phyloP scores from a whole-genome alignment of 2,797 vertebrate genomes.

The Rhincodon typus region DNA sequence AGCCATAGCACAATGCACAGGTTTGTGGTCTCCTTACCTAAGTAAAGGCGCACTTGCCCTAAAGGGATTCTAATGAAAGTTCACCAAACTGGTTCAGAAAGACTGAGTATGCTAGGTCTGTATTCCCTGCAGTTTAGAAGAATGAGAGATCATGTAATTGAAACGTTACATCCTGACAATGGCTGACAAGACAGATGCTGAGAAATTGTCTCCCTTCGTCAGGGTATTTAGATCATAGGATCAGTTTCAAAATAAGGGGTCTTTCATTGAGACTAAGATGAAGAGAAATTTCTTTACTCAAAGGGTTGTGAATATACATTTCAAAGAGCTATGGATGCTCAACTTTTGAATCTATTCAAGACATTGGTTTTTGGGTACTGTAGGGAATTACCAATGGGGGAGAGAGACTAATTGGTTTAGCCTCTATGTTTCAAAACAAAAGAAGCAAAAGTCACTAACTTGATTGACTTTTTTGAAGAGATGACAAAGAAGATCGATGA shows the following conservation, averaged over 20 bases:
- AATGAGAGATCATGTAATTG: not conserved
- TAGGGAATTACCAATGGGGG: too few species aligned
- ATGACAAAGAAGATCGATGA: too few species aligned
- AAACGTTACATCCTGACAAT: not conserved
- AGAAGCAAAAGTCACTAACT: not conserved
- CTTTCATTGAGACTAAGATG: too few species aligned
- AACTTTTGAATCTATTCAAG: not conserved
- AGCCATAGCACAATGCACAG: not conserved
- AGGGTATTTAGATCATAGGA: not conserved
- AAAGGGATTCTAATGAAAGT: not conserved
- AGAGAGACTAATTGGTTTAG: not conserved
- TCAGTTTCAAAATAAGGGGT: too few species aligned
- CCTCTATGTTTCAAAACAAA: not conserved
- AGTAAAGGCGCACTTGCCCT: not conserved
- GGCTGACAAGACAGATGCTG: not conserved
- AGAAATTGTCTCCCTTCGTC: not conserved
- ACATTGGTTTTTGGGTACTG: not conserved
- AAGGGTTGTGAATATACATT: not conserved
- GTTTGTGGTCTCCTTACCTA: not conserved
- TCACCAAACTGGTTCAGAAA: not conserved
- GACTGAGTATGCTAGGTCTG: too few species aligned
- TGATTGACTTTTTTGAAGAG: too few species aligned
- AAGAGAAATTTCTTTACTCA: not conserved
- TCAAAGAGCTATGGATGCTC: not conserved
- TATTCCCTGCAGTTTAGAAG: not conserved